Percentiles rank a stretch among this genome's conserved stretches.
phyloP scores from a whole-genome alignment of 1,140 invertebrate species.

The Conus betulinus region DNA sequence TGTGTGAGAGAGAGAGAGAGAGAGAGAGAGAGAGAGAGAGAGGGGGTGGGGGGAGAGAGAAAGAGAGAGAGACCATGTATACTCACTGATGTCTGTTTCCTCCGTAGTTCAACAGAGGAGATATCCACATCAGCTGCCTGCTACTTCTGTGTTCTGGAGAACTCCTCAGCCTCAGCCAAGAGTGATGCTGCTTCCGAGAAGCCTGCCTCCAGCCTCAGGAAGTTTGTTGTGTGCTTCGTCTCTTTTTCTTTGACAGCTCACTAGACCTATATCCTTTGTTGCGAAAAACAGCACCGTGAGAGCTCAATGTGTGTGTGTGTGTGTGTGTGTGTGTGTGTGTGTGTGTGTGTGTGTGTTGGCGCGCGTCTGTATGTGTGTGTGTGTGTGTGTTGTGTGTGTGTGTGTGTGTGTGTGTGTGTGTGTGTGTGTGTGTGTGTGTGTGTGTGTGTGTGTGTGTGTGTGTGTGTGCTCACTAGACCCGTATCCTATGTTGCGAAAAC shows the following conservation, averaged over 20 bases:
- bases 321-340: not conserved
- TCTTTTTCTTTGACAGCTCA: conserved; percentile 49
- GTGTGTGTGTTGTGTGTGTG: too few relatives aligned
- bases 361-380: too few relatives aligned
- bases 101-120: conserved; percentile 26
- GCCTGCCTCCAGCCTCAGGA: not conserved
- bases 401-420: too few relatives aligned
- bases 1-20: not conserved
- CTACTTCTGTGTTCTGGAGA: conserved; percentile 42
- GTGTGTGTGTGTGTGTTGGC: not conserved
- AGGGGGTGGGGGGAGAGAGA: not conserved
- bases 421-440: too few relatives aligned
- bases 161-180: conserved; percentile 16
- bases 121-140: conserved; percentile 40
- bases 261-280: conserved; percentile 52
- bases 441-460: too few relatives aligned
- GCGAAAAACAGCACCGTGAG: not conserved
- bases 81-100: not conserved
- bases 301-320: not conserved
- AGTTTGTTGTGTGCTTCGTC: conserved; percentile 51
- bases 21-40: not conserved
- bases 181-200: not conserved
- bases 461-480: too few relatives aligned
- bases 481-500: too few relatives aligned
- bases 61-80: not conserved